Percentiles rank a stretch among this genome's conserved stretches.
phyloP scores from a whole-genome alignment of 2,797 vertebrate species.

The Sphaeramia orbicularis region DNA sequence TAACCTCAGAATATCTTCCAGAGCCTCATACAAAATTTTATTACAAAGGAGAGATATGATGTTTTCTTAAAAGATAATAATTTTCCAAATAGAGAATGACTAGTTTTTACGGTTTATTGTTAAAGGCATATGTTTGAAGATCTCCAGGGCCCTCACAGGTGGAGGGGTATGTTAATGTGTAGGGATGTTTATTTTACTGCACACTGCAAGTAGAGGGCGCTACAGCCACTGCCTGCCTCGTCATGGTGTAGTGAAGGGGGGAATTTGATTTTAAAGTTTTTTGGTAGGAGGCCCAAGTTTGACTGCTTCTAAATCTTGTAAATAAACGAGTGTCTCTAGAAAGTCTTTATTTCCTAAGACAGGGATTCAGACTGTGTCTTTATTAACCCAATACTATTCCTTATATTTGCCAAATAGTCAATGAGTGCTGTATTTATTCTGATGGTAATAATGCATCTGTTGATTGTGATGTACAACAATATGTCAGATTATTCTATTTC shows the following conservation, averaged over 20 bases:
- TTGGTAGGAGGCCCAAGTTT: slow-evolving; percentile 43
- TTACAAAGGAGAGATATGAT: slow-evolving; percentile 5
- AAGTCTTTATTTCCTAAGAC: slow-evolving; percentile 47
- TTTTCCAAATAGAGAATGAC: slow-evolving; percentile 22
- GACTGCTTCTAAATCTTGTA: slow-evolving; percentile 66
- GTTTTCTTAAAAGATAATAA: background rate
- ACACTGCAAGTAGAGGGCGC: slow-evolving; percentile 74
- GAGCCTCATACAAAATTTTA: slow-evolving; percentile 35
- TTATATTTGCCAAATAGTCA: slow-evolving; percentile 78
- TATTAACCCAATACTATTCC: slow-evolving; percentile 67
- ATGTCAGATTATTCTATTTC: slow-evolving; percentile 67
- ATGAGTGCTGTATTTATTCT: slow-evolving; percentile 80
- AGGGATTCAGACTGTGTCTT: slow-evolving; percentile 63
- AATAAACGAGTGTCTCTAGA: slow-evolving; percentile 60
- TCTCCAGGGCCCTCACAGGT: slow-evolving; percentile 60
- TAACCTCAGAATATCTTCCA: slow-evolving; percentile 54
- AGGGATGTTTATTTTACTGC: slow-evolving; percentile 82
- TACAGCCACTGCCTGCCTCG: slow-evolving; percentile 52
- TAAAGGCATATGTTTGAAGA: slow-evolving; percentile 45
- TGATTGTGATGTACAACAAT: slow-evolving; percentile 76
- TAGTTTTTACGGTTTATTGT: slow-evolving; percentile 13
- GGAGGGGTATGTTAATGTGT: slow-evolving; percentile 63
- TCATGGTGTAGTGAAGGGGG: slow-evolving; percentile 54
- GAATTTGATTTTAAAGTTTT: slow-evolving; percentile 25
- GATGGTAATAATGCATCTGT: slow-evolving; percentile 79